These are phyloP conservation scores for Drosophila nikananu DNA, from an alignment of 1,140 invertebrate species.

Conservation along the genomic window DNA sequence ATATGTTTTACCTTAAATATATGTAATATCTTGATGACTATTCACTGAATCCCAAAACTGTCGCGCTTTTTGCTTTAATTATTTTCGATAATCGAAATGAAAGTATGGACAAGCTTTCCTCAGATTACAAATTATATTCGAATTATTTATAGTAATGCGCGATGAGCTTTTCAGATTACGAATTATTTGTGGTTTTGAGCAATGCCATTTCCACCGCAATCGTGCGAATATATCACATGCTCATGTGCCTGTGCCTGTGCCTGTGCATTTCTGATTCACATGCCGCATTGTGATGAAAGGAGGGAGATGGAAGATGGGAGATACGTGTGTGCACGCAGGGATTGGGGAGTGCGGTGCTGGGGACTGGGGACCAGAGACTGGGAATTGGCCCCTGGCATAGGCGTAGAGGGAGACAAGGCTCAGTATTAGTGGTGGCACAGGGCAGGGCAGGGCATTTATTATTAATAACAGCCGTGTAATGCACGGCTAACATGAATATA, in stretches of 20 bases:
- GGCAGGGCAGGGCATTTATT: constrained; percentile 6
- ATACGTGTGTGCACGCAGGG: constrained; percentile 1
- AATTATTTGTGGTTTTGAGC: constrained; percentile 17
- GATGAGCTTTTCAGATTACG: constrained; percentile 23
- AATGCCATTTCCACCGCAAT: constrained; percentile 18
- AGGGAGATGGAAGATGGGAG: constrained; percentile 3
- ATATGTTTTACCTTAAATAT: background rate
- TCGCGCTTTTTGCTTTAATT: background rate
- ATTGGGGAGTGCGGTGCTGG: background rate
- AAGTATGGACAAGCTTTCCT: background rate
- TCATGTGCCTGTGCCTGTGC: background rate
- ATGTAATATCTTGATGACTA: background rate
- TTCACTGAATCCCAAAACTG: background rate
- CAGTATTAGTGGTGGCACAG: background rate
- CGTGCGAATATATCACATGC: constrained; percentile 19
- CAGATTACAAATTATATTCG: constrained; percentile 21
- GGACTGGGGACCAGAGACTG: background rate
- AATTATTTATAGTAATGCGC: constrained; percentile 20
- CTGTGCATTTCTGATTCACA: constrained; percentile 24
- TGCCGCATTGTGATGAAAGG: constrained; percentile 14
- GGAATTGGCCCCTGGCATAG: background rate
- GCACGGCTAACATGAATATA: constrained; percentile 39
- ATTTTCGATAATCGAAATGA: constrained; percentile 7
- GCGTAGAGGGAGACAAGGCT: background rate
- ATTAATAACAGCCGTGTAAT: constrained; percentile 27